A percentile compares a stretch with the other conserved stretches of the same genome.
Evolutionary conservation across 64 coral and sea anemone genomes (phyloP).

Genomic region (Pocillopora verrucosa): DNA sequence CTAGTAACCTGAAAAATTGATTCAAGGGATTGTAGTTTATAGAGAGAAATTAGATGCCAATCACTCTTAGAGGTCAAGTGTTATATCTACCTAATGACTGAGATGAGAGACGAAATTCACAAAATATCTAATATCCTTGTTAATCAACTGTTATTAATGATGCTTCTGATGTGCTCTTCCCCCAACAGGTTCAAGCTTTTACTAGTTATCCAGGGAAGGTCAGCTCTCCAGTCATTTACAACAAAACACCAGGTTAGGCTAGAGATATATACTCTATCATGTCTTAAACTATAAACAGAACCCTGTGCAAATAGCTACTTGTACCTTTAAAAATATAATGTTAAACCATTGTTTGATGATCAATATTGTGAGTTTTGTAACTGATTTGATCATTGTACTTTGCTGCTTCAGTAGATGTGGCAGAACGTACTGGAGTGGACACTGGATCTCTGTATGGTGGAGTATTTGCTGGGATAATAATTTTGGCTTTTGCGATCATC

Average conservation of each 20-base stretch:
- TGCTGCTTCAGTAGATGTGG: not conserved
- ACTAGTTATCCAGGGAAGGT: constrained; percentile 27
- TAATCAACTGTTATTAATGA: not conserved
- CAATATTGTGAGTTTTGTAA: too few relatives aligned
- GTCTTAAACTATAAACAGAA: not conserved
- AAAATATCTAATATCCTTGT: not conserved
- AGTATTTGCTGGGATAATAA: constrained; percentile 77
- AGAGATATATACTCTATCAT: not conserved
- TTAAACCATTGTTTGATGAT: too few relatives aligned
- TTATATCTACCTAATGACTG: too few relatives aligned
- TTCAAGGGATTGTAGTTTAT: too few relatives aligned
- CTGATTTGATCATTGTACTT: not conserved
- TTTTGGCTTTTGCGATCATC: constrained; percentile 76
- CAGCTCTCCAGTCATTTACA: not conserved
- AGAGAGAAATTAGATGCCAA: too few relatives aligned
- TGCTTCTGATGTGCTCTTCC: not conserved
- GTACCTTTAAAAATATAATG: too few relatives aligned
- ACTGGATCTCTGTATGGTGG: constrained; percentile 82
- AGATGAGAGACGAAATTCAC: too few relatives aligned
- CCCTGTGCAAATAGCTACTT: not conserved
- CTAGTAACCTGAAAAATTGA: too few relatives aligned
- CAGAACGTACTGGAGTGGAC: constrained; percentile 17
- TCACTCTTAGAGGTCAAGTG: too few relatives aligned
- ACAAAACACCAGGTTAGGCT: constrained; percentile 17
- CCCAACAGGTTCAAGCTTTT: constrained; percentile 34